Conservation (phyloP, 2,888 invertebrate genomes). For the Junonia oenone region DNA sequence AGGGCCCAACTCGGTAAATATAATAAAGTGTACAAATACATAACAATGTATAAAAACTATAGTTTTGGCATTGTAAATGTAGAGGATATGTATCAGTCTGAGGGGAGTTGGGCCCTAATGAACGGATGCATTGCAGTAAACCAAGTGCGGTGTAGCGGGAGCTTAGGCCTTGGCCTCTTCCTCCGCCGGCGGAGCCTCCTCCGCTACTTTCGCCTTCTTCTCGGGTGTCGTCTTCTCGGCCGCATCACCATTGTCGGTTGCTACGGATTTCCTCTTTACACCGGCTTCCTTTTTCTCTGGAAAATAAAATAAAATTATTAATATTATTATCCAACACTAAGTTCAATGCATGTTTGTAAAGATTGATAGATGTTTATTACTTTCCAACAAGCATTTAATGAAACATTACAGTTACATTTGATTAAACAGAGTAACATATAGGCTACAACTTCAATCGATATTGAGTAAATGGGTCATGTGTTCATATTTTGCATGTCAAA, state of each 20-base stretch:
- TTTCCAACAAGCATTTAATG: no score
- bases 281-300: constrained; percentile 74
- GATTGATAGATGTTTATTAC: no score
- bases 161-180: constrained; percentile 79
- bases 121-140: constrained; percentile 76
- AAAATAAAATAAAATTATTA: constrained; percentile 32
- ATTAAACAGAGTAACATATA: no score
- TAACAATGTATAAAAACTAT: constrained; percentile 54
- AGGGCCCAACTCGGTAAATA: constrained; percentile 64
- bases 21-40: constrained; percentile 45
- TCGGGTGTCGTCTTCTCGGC: constrained; percentile 83
- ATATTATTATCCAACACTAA: no score
- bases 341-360: no score
- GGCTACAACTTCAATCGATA: no score
- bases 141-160: constrained; percentile 48
- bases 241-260: constrained; percentile 74
- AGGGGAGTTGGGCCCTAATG: constrained; percentile 67
- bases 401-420: no score
- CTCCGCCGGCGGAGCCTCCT: constrained; percentile 77
- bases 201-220: constrained; percentile 85
- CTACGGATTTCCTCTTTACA: constrained; percentile 85
- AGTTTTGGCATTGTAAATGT: constrained; percentile 48
- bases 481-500: no score
- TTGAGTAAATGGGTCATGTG: no score
- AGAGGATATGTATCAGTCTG: constrained; percentile 50